phyloP scores from a whole-genome alignment of 2,888 invertebrate genomes.

The Pantelozetes paolii region DNA sequence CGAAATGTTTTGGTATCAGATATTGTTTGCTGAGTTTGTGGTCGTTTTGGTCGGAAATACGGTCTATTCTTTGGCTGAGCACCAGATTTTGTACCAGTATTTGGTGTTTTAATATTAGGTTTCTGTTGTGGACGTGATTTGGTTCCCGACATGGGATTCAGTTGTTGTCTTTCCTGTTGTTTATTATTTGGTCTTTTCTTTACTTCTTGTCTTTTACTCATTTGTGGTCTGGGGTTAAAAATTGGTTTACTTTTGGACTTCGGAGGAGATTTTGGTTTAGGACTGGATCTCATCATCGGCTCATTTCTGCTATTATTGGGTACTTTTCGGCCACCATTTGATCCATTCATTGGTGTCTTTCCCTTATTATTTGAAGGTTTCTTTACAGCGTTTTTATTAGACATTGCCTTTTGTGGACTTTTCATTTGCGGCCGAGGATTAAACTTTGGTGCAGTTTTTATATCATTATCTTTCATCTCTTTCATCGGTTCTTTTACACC shows the following conservation, averaged over 20 bases:
- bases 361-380: not conserved
- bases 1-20: not conserved
- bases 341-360: not conserved
- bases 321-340: not conserved
- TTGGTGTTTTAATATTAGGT: too few relatives aligned
- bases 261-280: conserved; percentile 6
- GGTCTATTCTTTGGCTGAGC: not conserved
- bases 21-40: not conserved
- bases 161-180: not conserved
- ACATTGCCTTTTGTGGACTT: not conserved
- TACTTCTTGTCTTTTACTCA: too few relatives aligned
- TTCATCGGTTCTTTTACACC: too few relatives aligned
- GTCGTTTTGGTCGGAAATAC: conserved; percentile 9
- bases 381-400: not conserved
- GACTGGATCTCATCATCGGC: not conserved
- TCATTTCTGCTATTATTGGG: not conserved
- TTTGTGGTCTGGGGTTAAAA: conserved; percentile 9
- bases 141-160: conserved; percentile 2
- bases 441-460: not conserved
- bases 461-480: too few relatives aligned
- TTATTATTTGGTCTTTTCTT: not conserved
- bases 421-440: conserved; percentile 1
- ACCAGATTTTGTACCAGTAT: not conserved
- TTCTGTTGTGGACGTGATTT: conserved; percentile 21
- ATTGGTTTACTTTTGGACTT: not conserved